Conservation (phyloP, 2,113 vertebrate genomes). For the Rhinoptilus africanus region DNA sequence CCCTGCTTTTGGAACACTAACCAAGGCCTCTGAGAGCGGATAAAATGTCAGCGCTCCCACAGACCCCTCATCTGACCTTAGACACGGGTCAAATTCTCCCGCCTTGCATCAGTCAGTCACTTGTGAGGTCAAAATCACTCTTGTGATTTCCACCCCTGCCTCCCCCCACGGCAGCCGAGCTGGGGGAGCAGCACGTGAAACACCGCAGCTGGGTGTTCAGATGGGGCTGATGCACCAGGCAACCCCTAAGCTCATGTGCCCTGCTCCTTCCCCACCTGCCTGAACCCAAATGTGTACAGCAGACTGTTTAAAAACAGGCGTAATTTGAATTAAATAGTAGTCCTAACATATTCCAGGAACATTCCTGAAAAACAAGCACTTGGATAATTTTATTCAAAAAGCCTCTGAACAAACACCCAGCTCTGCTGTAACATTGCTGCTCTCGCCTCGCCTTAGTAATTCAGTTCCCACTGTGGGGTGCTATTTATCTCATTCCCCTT, state of each 20-base stretch:
- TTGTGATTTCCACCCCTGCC: rapidly evolving
- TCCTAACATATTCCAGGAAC: background rate
- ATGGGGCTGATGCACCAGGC: background rate
- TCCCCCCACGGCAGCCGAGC: rapidly evolving
- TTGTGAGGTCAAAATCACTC: background rate
- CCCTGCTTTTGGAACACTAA: background rate
- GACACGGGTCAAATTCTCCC: background rate
- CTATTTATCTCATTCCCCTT: constrained; percentile 17
- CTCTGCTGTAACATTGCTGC: background rate
- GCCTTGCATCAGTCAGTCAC: background rate
- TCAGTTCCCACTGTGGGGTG: background rate
- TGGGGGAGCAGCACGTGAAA: background rate
- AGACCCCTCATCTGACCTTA: background rate
- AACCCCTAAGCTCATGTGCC: background rate
- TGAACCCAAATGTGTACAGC: background rate
- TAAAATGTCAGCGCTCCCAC: background rate
- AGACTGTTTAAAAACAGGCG: background rate
- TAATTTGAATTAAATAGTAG: background rate
- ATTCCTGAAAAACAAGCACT: background rate
- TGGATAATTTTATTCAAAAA: background rate
- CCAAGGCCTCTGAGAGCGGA: background rate
- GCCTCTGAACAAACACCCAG: background rate
- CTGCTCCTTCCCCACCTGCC: background rate
- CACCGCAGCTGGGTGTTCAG: background rate
- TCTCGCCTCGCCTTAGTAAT: background rate